These are phyloP conservation scores for Torymus aiolomorphi DNA, from an alignment of 2,888 invertebrate genomes.

Conservation along the genomic window DNA sequence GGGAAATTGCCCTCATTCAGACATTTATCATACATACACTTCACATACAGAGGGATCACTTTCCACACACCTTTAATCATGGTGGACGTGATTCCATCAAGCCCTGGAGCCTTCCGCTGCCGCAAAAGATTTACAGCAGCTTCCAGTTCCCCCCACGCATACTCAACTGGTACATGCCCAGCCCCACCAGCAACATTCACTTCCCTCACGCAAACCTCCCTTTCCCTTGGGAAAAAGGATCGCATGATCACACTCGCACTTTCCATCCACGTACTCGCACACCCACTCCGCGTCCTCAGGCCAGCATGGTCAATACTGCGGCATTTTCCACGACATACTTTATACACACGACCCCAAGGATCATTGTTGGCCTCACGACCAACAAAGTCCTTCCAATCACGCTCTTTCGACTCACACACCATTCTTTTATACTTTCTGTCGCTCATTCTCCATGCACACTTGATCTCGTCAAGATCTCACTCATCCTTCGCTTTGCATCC, in stretches of 20 bases:
- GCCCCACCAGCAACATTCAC: neutral
- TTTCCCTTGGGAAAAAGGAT: slow-evolving; percentile 2
- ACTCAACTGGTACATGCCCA: neutral
- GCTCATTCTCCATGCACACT: neutral
- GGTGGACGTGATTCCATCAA: slow-evolving; percentile 40
- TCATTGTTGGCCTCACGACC: neutral
- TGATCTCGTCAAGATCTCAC: too few relatives aligned
- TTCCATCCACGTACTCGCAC: neutral
- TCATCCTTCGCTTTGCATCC: too few relatives aligned
- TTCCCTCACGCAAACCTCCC: too few relatives aligned
- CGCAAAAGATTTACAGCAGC: neutral
- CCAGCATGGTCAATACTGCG: neutral
- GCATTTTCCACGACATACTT: neutral
- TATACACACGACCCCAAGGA: neutral
- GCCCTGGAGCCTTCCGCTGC: too few relatives aligned
- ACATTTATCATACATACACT: too few relatives aligned
- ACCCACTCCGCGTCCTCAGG: neutral
- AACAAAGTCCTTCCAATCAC: too few relatives aligned
- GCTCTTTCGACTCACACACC: neutral
- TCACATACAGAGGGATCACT: slow-evolving; percentile 21
- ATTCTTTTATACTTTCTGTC: neutral
- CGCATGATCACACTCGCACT: slow-evolving; percentile 3
- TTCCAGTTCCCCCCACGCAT: neutral
- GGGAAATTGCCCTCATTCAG: too few relatives aligned
- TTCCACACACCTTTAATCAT: neutral